Percentiles rank a stretch among this genome's conserved stretches.
phyloP scores from a whole-genome alignment of 2,797 vertebrate genomes.

The Sphenodon punctatus region DNA sequence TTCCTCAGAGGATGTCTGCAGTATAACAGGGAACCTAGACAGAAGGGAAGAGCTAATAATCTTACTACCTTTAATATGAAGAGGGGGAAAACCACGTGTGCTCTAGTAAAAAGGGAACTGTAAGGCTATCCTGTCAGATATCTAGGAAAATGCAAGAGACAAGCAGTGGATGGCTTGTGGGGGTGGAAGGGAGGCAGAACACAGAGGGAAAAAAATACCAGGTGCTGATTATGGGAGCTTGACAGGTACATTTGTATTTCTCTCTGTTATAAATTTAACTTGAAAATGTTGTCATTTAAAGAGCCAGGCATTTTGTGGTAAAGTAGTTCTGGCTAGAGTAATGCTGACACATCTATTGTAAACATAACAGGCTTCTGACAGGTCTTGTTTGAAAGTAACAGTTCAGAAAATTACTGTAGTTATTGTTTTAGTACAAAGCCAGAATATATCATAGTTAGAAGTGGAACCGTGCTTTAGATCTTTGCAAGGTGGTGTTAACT shows the following conservation, averaged over 20 bases:
- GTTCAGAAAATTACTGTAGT: not conserved
- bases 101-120: too few species aligned
- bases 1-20: not conserved
- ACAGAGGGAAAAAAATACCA: not conserved
- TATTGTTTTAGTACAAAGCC: not conserved
- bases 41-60: not conserved
- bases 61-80: not conserved
- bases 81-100: not conserved
- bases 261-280: not conserved
- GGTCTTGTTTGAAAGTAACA: not conserved
- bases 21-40: not conserved
- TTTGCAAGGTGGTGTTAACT: not conserved
- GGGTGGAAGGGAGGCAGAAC: not conserved
- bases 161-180: not conserved
- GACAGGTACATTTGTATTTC: not conserved
- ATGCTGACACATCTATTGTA: not conserved
- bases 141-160: not conserved
- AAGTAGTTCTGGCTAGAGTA: not conserved
- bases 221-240: not conserved
- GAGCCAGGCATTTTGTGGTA: not conserved
- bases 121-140: too few species aligned
- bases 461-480: not conserved
- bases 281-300: not conserved
- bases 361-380: not conserved
- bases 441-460: not conserved